A percentile compares a stretch with the other conserved stretches of the same genome.
phyloP scores from a whole-genome alignment of 2,888 invertebrate species.

The Spisula subtruncata region DNA sequence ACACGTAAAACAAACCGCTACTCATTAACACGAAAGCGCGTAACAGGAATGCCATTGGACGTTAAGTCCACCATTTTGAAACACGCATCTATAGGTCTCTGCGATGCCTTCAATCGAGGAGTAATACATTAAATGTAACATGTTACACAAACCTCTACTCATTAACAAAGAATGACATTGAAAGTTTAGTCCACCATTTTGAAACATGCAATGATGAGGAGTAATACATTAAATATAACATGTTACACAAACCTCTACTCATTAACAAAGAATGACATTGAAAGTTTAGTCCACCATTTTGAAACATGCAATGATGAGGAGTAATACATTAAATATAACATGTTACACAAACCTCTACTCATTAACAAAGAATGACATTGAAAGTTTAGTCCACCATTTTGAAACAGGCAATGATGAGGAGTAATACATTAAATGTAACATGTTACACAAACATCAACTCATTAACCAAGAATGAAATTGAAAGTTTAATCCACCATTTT shows the following conservation, averaged over 20 bases:
- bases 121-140: background rate
- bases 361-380: slow-evolving; percentile 20
- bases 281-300: background rate
- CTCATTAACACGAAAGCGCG: slow-evolving; percentile 5
- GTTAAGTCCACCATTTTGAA: background rate
- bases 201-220: too few species aligned
- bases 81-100: too few species aligned
- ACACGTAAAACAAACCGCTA: background rate
- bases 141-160: background rate
- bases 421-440: background rate
- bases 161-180: slow-evolving; percentile 20
- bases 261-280: slow-evolving; percentile 20
- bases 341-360: background rate
- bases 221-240: background rate
- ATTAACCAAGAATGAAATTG: slow-evolving; percentile 8
- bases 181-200: background rate
- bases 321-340: background rate
- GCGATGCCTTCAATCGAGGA: background rate
- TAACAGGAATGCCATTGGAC: slow-evolving; percentile 11
- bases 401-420: too few species aligned
- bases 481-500: background rate
- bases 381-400: background rate
- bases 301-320: too few species aligned
- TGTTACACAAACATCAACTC: background rate
- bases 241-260: background rate